Conservation (phyloP, 1,140 invertebrate genomes). For the Anastrepha obliqua region DNA sequence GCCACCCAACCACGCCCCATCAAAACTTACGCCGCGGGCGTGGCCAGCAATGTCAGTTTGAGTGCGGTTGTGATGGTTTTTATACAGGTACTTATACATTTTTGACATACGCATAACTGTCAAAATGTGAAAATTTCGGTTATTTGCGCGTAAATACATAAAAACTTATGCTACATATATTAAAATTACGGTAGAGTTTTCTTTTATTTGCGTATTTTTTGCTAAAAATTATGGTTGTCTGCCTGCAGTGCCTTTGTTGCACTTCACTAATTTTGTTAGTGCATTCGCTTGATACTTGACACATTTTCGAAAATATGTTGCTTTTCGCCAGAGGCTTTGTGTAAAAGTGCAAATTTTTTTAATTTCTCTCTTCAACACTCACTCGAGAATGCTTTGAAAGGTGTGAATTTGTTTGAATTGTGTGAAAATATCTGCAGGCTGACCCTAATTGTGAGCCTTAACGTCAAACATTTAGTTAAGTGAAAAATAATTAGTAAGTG, state of each 20-base stretch:
- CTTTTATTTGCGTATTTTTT: neutral
- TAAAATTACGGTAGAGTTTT: neutral
- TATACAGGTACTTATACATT: slow-evolving; percentile 1
- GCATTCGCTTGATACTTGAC: neutral
- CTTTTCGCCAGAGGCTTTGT: slow-evolving; percentile 12
- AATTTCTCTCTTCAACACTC: slow-evolving; percentile 47
- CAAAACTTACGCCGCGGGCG: slow-evolving; percentile 37
- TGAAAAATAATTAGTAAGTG: slow-evolving; percentile 34
- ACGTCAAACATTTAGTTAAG: slow-evolving; percentile 6
- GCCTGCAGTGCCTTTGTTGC: neutral
- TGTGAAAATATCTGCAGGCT: slow-evolving; percentile 49
- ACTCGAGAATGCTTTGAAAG: neutral
- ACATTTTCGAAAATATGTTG: neutral
- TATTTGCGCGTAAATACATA: slow-evolving; percentile 8
- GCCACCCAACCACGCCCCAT: slow-evolving; percentile 50
- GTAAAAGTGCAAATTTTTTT: slow-evolving; percentile 4
- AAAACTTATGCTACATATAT: neutral
- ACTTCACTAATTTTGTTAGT: neutral
- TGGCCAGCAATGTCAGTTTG: neutral
- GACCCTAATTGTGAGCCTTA: neutral
- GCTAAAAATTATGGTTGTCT: neutral
- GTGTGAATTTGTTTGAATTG: neutral
- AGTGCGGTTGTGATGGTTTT: slow-evolving; percentile 28
- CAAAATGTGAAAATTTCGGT: slow-evolving; percentile 46
- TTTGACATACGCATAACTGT: slow-evolving; percentile 52